Conservation (phyloP, 2,888 invertebrate species). For the Perizoma affinitatum region DNA sequence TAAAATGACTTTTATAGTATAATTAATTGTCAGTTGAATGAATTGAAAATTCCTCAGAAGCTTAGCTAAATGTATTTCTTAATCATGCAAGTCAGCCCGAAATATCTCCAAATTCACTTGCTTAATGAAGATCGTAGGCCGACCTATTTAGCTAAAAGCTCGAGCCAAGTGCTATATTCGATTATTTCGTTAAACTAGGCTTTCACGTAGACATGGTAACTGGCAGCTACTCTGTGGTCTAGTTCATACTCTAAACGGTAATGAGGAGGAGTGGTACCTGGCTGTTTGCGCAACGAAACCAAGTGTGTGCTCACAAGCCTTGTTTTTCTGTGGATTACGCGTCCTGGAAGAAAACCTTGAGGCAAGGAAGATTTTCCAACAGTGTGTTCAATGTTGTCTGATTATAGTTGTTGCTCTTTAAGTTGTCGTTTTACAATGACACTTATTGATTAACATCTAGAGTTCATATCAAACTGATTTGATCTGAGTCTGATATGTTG, state of each 20-base stretch:
- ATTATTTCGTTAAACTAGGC: conserved; percentile 34
- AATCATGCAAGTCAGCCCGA: conserved; percentile 10
- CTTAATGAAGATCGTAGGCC: conserved; percentile 5
- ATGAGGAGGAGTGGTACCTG: conserved; percentile 10
- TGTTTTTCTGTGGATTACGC: conserved; percentile 16
- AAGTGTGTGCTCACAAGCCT: conserved; percentile 16
- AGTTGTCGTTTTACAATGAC: too few relatives aligned
- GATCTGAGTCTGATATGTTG: too few relatives aligned
- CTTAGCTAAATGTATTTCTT: conserved; percentile 1
- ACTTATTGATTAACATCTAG: too few relatives aligned
- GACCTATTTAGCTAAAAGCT: conserved; percentile 33
- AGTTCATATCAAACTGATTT: too few relatives aligned
- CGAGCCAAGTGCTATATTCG: conserved; percentile 26
- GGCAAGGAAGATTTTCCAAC: background rate
- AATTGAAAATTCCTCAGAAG: too few relatives aligned
- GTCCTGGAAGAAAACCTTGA: conserved; percentile 10
- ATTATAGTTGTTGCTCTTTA: too few relatives aligned
- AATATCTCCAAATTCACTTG: conserved; percentile 16
- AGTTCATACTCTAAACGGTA: conserved; percentile 7
- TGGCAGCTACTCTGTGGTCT: conserved; percentile 8
- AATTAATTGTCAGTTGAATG: too few relatives aligned
- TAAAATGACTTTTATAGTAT: too few relatives aligned
- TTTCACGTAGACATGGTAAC: conserved; percentile 20
- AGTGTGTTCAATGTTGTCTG: too few relatives aligned
- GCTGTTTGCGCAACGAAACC: conserved; percentile 18